A percentile compares a stretch with the other conserved stretches of the same genome.
Conservation (phyloP, 2,888 invertebrate species). For the Chloroclysta siterata region DNA sequence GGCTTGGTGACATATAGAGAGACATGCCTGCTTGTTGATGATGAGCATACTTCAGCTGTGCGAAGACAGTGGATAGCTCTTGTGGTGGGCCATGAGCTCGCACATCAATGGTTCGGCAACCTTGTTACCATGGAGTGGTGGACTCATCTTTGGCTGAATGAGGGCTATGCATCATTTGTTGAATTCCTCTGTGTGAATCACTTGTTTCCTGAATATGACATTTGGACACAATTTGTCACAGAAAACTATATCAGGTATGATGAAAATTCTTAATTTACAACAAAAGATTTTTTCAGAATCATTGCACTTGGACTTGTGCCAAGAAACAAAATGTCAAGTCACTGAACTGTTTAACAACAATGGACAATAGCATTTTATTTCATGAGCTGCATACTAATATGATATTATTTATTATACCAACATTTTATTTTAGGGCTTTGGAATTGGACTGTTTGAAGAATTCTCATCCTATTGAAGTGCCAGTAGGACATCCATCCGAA, state of each 20-base stretch:
- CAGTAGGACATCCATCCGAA: conserved; percentile 96
- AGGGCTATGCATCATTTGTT: conserved; percentile 98
- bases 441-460: conserved; percentile 95
- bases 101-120: conserved; percentile 99
- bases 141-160: conserved; percentile 98
- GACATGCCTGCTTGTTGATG: conserved; percentile 95
- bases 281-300: conserved; percentile 7
- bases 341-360: conserved; percentile 47
- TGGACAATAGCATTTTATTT: conserved; percentile 29
- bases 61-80: conserved; percentile 94
- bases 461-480: conserved; percentile 98
- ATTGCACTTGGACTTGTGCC: conserved; percentile 47
- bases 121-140: conserved; percentile 99
- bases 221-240: conserved; percentile 98
- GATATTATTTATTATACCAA: conserved; percentile 18
- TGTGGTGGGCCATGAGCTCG: conserved; percentile 96
- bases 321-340: conserved; percentile 47
- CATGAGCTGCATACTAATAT: conserved; percentile 34
- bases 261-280: conserved; percentile 14
- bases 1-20: conserved; percentile 97
- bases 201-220: conserved; percentile 97
- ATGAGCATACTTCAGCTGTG: conserved; percentile 93
- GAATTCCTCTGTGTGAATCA: conserved; percentile 97
- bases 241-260: conserved; percentile 90
- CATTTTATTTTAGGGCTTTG: conserved; percentile 86